phyloP scores from a whole-genome alignment of 2,888 invertebrate genomes.

The Zaprionus lineosus region DNA sequence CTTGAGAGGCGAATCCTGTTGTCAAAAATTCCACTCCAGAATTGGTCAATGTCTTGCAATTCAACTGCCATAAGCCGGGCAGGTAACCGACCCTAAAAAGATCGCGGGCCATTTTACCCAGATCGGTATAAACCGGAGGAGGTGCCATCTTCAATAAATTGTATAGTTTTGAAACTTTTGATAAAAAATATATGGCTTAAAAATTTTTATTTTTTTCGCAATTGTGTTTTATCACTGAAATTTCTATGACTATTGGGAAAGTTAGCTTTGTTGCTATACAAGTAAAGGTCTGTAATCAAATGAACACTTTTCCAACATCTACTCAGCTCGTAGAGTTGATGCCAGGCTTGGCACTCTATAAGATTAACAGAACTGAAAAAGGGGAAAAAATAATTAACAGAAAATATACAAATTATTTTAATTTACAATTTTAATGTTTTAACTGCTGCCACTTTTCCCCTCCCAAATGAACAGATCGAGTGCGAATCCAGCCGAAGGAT shows the following conservation, averaged over 20 bases:
- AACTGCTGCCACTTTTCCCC: too few relatives aligned
- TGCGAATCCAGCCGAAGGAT: too few relatives aligned
- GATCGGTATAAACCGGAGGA: constrained; percentile 95
- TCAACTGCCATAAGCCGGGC: constrained; percentile 96
- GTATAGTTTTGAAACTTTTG: constrained; percentile 44
- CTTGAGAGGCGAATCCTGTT: constrained; percentile 93
- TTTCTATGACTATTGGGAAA: constrained; percentile 34
- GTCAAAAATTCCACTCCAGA: constrained; percentile 96
- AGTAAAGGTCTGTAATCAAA: not conserved
- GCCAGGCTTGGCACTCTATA: too few relatives aligned
- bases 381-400: too few relatives aligned
- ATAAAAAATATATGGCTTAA: too few relatives aligned
- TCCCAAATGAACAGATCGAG: too few relatives aligned
- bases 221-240: constrained; percentile 50
- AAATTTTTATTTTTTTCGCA: constrained; percentile 28
- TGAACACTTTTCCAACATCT: constrained; percentile 25
- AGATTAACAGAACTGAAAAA: too few relatives aligned
- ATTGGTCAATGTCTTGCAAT: constrained; percentile 94
- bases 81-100: constrained; percentile 97
- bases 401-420: too few relatives aligned
- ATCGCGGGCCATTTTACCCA: constrained; percentile 96
- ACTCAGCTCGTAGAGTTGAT: too few relatives aligned
- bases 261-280: constrained; percentile 8
- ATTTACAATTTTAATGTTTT: too few relatives aligned
- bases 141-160: constrained; percentile 87